Evolutionary conservation across 2,113 vertebrate genomes (phyloP), one percentile per base, ranked within the genome.

Genomic region (Gobiocypris rarus): DNA sequence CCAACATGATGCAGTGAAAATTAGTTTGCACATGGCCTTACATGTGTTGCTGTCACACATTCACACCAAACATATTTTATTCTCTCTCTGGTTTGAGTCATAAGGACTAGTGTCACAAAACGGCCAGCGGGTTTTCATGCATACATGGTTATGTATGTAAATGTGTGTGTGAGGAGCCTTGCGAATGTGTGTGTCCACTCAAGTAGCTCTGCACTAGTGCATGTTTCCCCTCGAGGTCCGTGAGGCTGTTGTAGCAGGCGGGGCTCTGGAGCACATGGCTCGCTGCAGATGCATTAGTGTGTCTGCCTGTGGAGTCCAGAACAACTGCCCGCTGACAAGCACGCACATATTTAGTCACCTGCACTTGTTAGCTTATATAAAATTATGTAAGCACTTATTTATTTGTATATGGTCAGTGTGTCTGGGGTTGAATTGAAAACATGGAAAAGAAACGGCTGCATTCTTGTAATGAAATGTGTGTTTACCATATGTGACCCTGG

Each of bases 361-460:
- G 76, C 63, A 84, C 52, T 58, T 26, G 70, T 14, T 13, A 83
- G 86, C 88, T 86, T 84, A 85, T 82, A 73, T 88, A 58, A 43
- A 10, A n/a, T 41, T 15, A 31, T 50, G 84, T 9, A 38, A 83
- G 34, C 50, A 58, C 15, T 19, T 75, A 38, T 45, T 59, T 59
- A 38, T 3, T n/a, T 52, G 38, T 31, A 9, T 26, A 34, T 34
- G 50, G 31, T 9, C 9, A 75, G 58, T 24, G 56, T 75, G 50
- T 48, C 74, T 74, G 22, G 9, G 10, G n/a, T 28, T 67, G 31
- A 67, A 67, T 34, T 8, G 31, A 67, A 34, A 67, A 10, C 8
- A 41, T 41, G 9, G 17, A 54, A 22, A 54, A 22, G 2, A 22
- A 54, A 54, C 19, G 0, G 0, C 17, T 38, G 9, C 5, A 22